Evolutionary conservation across 2,888 invertebrate species (phyloP).

Genomic region (Xanthia togata): DNA sequence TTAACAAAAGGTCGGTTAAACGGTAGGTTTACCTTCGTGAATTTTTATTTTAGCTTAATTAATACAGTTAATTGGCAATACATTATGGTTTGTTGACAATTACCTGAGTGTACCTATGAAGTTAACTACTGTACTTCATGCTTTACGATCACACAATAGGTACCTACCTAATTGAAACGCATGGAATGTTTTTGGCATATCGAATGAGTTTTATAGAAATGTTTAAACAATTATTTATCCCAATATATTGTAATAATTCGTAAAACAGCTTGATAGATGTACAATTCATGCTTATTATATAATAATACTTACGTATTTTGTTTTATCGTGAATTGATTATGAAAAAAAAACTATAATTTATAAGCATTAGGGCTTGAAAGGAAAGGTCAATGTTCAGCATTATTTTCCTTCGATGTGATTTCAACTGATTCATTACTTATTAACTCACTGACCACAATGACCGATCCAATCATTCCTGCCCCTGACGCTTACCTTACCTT

Average conservation of each 20-base stretch:
- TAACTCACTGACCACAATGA: slow-evolving; percentile 5
- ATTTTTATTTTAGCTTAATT: slow-evolving; percentile 17
- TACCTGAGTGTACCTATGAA: slow-evolving; percentile 24
- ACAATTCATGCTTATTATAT: background rate
- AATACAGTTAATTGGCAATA: slow-evolving; percentile 14
- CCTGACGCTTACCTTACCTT: slow-evolving; percentile 2
- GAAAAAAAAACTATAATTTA: background rate
- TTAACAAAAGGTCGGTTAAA: slow-evolving; percentile 1
- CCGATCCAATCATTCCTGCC: slow-evolving; percentile 7
- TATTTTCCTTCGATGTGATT: slow-evolving; percentile 3
- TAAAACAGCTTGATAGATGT: background rate
- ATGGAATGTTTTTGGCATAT: slow-evolving; percentile 9
- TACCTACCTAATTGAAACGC: slow-evolving; percentile 18
- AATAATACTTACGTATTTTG: too few species aligned
- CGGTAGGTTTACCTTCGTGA: background rate
- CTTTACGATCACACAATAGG: background rate
- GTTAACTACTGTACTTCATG: slow-evolving; percentile 5
- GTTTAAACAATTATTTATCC: too few species aligned
- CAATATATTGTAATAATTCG: slow-evolving; percentile 1
- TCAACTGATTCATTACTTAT: slow-evolving; percentile 23
- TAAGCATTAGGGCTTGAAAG: slow-evolving; percentile 1
- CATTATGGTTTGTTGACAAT: slow-evolving; percentile 31
- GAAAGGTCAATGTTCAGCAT: background rate
- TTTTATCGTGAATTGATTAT: too few species aligned
- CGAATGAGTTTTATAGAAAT: background rate